A percentile compares a stretch with the other conserved stretches of the same genome.
phyloP scores from a whole-genome alignment of 2,888 invertebrate genomes.

The Campoplex nolae region DNA sequence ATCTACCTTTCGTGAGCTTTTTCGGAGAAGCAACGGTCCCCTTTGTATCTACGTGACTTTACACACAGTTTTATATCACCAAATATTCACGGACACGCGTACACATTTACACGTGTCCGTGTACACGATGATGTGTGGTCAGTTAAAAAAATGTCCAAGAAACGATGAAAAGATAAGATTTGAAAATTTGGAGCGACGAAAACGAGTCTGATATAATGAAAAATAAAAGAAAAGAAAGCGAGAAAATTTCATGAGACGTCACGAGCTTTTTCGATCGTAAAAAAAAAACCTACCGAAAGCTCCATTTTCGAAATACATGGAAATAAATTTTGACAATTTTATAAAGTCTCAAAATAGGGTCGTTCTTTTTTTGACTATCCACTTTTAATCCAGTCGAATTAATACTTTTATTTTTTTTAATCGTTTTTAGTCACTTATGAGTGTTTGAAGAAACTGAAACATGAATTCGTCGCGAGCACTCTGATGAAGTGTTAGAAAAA shows the following conservation, averaged over 20 bases:
- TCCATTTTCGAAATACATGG: background rate
- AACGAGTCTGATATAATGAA: background rate
- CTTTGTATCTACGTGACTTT: conserved; percentile 56
- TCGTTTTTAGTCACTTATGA: background rate
- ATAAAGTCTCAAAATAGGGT: background rate
- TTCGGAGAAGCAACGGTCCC: conserved; percentile 59
- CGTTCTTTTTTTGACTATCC: no score
- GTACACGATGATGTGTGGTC: background rate
- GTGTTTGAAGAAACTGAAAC: background rate
- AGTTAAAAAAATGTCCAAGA: background rate
- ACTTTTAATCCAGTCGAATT: background rate
- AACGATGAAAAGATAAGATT: conserved; percentile 13
- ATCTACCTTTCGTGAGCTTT: conserved; percentile 62
- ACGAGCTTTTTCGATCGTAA: background rate
- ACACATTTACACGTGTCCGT: background rate
- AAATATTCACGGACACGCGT: background rate
- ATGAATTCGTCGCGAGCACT: background rate
- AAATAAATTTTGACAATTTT: background rate
- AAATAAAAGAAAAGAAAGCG: background rate
- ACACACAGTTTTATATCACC: background rate
- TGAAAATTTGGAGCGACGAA: conserved; percentile 8
- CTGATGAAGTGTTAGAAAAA: background rate
- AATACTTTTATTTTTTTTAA: background rate
- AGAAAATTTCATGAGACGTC: background rate
- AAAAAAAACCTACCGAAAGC: background rate